phyloP scores from a whole-genome alignment of 64 coral and sea anemone genomes.

The Actinia tenebrosa region DNA sequence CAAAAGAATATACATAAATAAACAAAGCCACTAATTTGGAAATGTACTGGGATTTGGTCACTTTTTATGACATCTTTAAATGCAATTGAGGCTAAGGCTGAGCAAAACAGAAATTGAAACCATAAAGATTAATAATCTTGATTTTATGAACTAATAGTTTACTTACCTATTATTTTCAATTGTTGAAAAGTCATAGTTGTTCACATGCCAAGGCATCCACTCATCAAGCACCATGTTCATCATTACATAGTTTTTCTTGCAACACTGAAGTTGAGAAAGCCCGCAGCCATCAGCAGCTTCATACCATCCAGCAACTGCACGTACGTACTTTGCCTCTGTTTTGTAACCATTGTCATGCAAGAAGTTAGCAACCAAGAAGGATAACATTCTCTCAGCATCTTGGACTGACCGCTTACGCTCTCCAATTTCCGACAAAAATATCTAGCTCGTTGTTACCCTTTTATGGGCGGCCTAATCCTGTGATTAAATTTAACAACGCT shows the following conservation, averaged over 20 bases:
- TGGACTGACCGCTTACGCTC: slow-evolving; percentile 47
- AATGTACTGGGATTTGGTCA: too few species aligned
- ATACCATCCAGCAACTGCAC: slow-evolving; percentile 62
- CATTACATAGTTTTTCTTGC: slow-evolving; percentile 59
- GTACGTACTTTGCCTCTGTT: slow-evolving; percentile 20
- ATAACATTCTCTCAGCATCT: slow-evolving; percentile 52
- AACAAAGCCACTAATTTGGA: too few species aligned
- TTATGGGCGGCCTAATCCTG: too few species aligned
- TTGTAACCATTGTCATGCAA: slow-evolving; percentile 34
- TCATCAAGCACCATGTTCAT: slow-evolving; percentile 62
- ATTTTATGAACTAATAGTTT: too few species aligned
- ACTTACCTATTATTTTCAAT: slow-evolving; percentile 64
- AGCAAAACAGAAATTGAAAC: not conserved
- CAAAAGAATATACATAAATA: too few species aligned
- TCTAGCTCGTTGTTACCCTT: too few species aligned
- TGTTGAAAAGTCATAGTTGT: slow-evolving; percentile 30
- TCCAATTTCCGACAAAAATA: not conserved
- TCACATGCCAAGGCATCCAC: slow-evolving; percentile 62
- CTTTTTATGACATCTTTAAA: not conserved
- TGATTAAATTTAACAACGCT: too few species aligned
- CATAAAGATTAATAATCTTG: too few species aligned
- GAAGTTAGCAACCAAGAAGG: slow-evolving; percentile 43
- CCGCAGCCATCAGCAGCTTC: slow-evolving; percentile 55
- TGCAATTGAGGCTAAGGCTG: not conserved
- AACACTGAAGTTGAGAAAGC: slow-evolving; percentile 24